A percentile compares a stretch with the other conserved stretches of the same genome.
These are phyloP conservation scores for Nomada fabriciana DNA, from an alignment of 2,888 invertebrate genomes.

Conservation along the genomic window DNA sequence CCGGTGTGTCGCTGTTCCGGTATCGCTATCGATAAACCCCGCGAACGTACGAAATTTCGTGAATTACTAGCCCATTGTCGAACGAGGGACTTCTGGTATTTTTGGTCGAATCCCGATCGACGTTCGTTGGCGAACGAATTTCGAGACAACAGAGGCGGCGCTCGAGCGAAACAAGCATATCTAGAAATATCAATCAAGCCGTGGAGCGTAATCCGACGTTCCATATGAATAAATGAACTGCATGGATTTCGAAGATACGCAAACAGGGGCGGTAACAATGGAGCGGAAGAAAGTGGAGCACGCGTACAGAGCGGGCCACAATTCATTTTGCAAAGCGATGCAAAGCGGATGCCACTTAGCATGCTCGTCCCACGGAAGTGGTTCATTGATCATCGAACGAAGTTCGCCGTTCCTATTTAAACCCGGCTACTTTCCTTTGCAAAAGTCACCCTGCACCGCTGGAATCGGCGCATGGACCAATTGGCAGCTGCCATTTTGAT, in stretches of 20 bases:
- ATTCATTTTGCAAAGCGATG: conserved; percentile 55
- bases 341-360: conserved; percentile 59
- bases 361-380: conserved; percentile 63
- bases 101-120: not conserved
- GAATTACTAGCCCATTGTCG: conserved; percentile 2
- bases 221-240: conserved; percentile 27
- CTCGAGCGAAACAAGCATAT: not conserved
- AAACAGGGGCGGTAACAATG: conserved; percentile 44
- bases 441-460: conserved; percentile 49
- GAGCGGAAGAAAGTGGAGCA: conserved; percentile 55
- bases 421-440: conserved; percentile 20
- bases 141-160: not conserved
- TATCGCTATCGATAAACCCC: conserved; percentile 38
- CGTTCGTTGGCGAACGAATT: not conserved
- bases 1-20: conserved; percentile 46
- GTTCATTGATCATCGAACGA: conserved; percentile 56
- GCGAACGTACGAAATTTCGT: conserved; percentile 26
- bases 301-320: conserved; percentile 37
- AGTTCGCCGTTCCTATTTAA: conserved; percentile 32
- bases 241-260: conserved; percentile 26
- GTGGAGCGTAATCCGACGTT: not conserved
- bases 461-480: conserved; percentile 69
- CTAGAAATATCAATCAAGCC: conserved; percentile 1
- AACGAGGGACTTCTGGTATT: not conserved
- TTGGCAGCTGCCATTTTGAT: conserved; percentile 73